Conservation (phyloP, 2,888 invertebrate genomes). For the Plagodis pulveraria region DNA sequence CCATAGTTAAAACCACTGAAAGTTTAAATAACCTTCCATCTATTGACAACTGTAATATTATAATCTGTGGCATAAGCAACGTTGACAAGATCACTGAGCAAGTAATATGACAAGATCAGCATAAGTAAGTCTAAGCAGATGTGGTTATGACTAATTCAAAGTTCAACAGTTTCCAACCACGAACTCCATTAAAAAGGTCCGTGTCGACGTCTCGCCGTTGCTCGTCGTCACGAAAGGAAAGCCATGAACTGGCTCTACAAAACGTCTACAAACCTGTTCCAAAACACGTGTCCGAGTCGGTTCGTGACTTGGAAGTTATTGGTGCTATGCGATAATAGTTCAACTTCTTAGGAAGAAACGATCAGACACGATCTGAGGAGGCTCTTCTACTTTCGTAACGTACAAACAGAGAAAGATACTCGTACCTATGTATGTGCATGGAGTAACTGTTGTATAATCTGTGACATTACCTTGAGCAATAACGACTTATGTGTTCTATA, state of each 20-base stretch:
- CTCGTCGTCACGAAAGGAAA: conserved; percentile 7
- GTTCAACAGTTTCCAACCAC: background rate
- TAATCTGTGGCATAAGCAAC: no score
- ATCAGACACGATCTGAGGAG: conserved; percentile 18
- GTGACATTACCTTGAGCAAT: no score
- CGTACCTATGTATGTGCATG: no score
- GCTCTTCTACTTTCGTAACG: background rate
- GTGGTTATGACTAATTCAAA: background rate
- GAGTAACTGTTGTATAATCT: no score
- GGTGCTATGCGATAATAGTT: conserved; percentile 41
- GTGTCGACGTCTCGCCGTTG: no score
- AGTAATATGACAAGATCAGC: no score
- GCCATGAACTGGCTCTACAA: conserved; percentile 7
- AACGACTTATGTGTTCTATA: no score
- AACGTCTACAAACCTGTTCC: conserved; percentile 49
- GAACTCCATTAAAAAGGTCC: background rate
- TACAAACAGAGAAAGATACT: no score
- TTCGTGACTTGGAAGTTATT: conserved; percentile 68
- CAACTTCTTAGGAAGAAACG: conserved; percentile 22
- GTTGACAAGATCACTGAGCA: no score
- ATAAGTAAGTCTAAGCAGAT: background rate
- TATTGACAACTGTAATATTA: no score
- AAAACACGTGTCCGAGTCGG: conserved; percentile 58
- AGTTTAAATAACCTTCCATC: no score
- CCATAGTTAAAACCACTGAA: no score